Conservation (phyloP, 2,888 invertebrate species). For the Mimachlamys varia region DNA sequence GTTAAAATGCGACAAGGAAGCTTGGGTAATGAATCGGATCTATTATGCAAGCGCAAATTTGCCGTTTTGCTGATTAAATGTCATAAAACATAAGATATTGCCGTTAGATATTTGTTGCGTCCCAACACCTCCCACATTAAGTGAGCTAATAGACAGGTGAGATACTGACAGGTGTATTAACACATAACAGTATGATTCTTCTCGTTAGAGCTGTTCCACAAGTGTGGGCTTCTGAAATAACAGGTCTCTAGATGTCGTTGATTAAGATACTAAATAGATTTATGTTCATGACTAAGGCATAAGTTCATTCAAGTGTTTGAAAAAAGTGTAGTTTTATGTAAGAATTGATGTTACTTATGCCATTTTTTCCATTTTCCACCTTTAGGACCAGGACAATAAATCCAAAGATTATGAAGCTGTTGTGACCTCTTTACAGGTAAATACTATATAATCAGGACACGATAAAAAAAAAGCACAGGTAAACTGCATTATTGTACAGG, state of each 20-base stretch:
- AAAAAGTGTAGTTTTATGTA: background rate
- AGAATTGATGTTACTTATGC: background rate
- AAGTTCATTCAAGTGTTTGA: too few relatives aligned
- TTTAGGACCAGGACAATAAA: slow-evolving; percentile 69
- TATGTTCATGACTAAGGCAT: too few relatives aligned
- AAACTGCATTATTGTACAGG: too few relatives aligned
- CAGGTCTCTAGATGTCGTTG: too few relatives aligned
- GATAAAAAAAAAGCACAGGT: too few relatives aligned
- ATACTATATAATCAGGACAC: background rate
- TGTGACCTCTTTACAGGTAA: slow-evolving; percentile 64
- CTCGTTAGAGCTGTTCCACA: too few relatives aligned
- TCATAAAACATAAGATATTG: background rate
- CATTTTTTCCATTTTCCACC: slow-evolving; percentile 9
- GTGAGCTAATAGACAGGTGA: background rate
- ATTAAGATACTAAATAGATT: too few relatives aligned
- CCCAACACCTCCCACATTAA: background rate
- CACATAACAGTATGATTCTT: too few relatives aligned
- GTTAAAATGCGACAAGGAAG: background rate
- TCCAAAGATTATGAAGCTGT: slow-evolving; percentile 69
- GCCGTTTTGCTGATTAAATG: background rate
- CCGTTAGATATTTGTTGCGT: background rate
- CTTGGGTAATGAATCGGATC: background rate
- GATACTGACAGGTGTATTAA: too few relatives aligned
- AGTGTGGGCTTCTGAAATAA: too few relatives aligned
- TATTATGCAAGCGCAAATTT: background rate